Conservation (phyloP, 2,113 vertebrate genomes). For the Saguinus imperator region DNA sequence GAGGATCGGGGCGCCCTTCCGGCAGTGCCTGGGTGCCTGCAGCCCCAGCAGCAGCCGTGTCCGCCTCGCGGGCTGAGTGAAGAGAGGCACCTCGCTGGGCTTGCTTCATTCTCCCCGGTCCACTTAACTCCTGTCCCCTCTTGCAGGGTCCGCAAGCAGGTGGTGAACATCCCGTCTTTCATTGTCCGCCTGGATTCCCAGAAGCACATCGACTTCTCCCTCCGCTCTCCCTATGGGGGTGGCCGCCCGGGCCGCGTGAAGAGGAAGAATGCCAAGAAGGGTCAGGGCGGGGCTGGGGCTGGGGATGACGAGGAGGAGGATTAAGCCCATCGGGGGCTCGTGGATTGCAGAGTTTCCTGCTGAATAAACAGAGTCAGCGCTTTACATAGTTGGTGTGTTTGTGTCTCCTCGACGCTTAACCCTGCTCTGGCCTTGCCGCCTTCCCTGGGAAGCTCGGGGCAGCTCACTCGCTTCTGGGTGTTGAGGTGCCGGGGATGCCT, state of each 20-base stretch:
- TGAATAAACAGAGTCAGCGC: not conserved
- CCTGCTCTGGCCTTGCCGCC: accelerated
- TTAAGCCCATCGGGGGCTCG: constrained; percentile 72
- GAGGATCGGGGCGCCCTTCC: constrained; percentile 52
- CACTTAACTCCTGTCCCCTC: not conserved
- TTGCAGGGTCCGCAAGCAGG: constrained; percentile 93
- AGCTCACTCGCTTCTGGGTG: no score
- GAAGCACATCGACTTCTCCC: constrained; percentile 97
- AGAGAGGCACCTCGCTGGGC: not conserved
- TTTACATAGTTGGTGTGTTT: not conserved
- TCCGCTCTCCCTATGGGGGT: constrained; percentile 93
- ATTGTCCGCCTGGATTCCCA: constrained; percentile 96
- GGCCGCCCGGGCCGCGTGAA: constrained; percentile 94
- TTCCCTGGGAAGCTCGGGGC: accelerated
- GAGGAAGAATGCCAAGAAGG: constrained; percentile 97
- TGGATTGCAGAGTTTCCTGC: not conserved
- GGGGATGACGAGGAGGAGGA: constrained; percentile 95
- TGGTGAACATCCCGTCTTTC: constrained; percentile 96
- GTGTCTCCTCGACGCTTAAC: no score
- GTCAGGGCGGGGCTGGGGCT: constrained; percentile 90
- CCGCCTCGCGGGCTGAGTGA: accelerated
- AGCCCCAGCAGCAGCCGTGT: no score
- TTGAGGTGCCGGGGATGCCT: not conserved
- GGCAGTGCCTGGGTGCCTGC: no score
- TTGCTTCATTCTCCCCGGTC: accelerated